Base-by-base conservation (phyloP, 2,113 vertebrate species). In the Colaptes auratus region DNA sequence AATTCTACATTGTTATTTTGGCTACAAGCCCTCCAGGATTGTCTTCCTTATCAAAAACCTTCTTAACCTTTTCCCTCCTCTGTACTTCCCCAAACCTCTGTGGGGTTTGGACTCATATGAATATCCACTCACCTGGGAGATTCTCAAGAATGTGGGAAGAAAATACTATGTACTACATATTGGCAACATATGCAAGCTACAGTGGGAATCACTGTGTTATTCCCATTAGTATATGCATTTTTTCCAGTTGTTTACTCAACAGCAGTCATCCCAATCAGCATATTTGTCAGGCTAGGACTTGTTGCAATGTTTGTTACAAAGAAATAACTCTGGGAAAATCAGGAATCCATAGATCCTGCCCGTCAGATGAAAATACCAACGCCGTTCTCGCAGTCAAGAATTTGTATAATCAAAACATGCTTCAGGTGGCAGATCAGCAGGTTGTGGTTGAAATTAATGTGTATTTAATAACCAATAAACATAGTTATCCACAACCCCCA, bases 211-310 rank as follows among this genome's bases (percentile, higher is more conserved):
- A 27, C 6, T 39, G 24, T 84, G 88, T 79, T 90, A 87, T 70
- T 94, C 10, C 61, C n/a, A 85, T 66, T 93, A 95, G 94, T 18
- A 50, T 48, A 93, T 69, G 70, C 86, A 89, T 56, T 96, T 89
- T 94, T 95, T 58, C 76, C 77, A 93, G 48, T n/a, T 94, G 92
- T 96, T 96, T 96, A 95, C 82, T 92, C 87, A 96, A 89, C 46
- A 92, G 59, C 78, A 91, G 67, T 76, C 74, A 82, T 66, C 56
- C 78, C 79, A 82, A 90, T 73, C 74, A 87, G 67, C 84, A 7
- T 92, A 76, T 55, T 89, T 87, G 84, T 87, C 95, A 95, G 74
- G 88, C 69, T 69, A 50, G 35, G 31, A 87, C 94, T 90, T 93
- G 89, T 67, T 84, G 50, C 65, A 75, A 73, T 64, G 50, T 82